These are phyloP conservation scores for Drosophila tanythrix DNA, from an alignment of 2,888 invertebrate species.

Conservation along the genomic window DNA sequence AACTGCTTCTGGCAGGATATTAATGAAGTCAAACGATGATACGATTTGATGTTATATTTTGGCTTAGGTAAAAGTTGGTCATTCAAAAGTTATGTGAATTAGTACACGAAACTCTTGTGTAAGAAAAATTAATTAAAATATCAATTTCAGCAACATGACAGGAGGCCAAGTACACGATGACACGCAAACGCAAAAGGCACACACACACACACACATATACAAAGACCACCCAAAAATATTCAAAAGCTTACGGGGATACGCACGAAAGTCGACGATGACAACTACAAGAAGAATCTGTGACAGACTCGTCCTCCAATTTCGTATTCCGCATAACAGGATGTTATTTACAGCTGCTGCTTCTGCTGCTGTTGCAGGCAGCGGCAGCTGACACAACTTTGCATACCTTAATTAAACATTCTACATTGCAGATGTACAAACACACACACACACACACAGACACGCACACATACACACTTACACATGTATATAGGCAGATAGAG, in stretches of 20 bases:
- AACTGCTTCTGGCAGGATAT: constrained; percentile 46
- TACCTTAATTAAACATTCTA: constrained; percentile 73
- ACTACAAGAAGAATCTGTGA: constrained; percentile 30
- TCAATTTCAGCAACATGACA: constrained; percentile 69
- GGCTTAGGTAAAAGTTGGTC: constrained; percentile 65
- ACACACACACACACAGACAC: neutral
- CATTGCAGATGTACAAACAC: constrained; percentile 48
- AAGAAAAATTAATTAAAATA: constrained; percentile 74
- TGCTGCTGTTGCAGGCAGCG: constrained; percentile 51
- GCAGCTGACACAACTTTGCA: constrained; percentile 68
- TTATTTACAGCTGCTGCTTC: constrained; percentile 60
- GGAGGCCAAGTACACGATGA: constrained; percentile 35
- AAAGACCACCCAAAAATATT: constrained; percentile 14
- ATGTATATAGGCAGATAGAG: neutral
- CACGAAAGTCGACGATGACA: constrained; percentile 47
- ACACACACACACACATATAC: constrained; percentile 3
- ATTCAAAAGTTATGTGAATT: constrained; percentile 60
- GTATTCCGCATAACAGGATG: constrained; percentile 54
- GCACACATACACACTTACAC: neutral
- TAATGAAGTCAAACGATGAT: constrained; percentile 41
- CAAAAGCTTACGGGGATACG: constrained; percentile 16
- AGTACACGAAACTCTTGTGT: constrained; percentile 42
- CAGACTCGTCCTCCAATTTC: constrained; percentile 22
- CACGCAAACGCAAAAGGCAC: constrained; percentile 29
- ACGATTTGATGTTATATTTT: constrained; percentile 11